These are phyloP conservation scores for Pogonus chalceus DNA, from an alignment of 1,140 invertebrate genomes.

Conservation along the genomic window DNA sequence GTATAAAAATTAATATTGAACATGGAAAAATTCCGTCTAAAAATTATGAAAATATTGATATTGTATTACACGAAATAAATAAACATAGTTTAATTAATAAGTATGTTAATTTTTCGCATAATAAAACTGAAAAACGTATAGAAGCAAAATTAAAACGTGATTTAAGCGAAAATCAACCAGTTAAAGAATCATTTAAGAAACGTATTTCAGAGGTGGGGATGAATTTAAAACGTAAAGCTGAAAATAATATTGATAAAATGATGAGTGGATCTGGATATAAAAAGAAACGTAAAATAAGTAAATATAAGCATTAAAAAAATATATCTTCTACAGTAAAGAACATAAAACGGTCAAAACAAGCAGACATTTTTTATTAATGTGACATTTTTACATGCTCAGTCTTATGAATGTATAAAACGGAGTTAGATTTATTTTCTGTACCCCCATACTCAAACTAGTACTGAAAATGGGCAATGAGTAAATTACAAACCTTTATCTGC, in stretches of 20 bases:
- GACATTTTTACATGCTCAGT: conserved; percentile 19
- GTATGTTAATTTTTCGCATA: background rate
- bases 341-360: background rate
- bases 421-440: conserved; percentile 37
- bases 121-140: too few relatives aligned
- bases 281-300: conserved; percentile 14
- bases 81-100: background rate
- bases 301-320: conserved; percentile 9
- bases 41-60: background rate
- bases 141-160: too few relatives aligned
- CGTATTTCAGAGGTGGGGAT: conserved; percentile 18
- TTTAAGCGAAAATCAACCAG: conserved; percentile 15
- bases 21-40: too few relatives aligned
- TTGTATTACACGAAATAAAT: background rate
- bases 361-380: conserved; percentile 17
- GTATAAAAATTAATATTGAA: too few relatives aligned
- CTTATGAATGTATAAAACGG: conserved; percentile 28
- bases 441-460: conserved; percentile 34
- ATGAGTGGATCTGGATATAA: conserved; percentile 21
- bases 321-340: too few relatives aligned
- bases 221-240: conserved; percentile 28
- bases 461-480: conserved; percentile 28
- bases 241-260: conserved; percentile 18
- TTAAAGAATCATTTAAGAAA: conserved; percentile 20
- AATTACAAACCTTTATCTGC: conserved; percentile 35